phyloP scores from a whole-genome alignment of 2,888 invertebrate genomes.

The Zhuqinia jingwanae region DNA sequence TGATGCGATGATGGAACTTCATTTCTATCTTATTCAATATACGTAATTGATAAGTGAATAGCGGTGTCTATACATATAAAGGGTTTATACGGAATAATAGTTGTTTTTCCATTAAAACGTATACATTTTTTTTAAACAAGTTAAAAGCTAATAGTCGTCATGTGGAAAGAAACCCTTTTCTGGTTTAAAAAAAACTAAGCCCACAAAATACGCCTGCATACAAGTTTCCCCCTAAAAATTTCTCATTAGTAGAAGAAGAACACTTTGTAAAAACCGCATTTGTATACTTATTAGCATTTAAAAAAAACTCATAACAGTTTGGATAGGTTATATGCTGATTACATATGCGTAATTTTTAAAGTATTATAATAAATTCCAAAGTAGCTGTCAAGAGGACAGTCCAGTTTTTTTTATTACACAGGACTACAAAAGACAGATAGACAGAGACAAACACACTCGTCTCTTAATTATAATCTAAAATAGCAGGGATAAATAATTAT shows the following conservation, averaged over 20 bases:
- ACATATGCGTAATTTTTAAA: neutral
- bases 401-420: slow-evolving; percentile 30
- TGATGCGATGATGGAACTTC: neutral
- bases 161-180: neutral
- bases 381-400: slow-evolving; percentile 29
- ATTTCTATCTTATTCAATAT: neutral
- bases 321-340: neutral
- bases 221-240: neutral
- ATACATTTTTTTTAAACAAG: slow-evolving; percentile 2
- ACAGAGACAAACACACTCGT: neutral
- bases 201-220: slow-evolving; percentile 22
- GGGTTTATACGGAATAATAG: too few species aligned
- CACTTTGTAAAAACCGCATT: neutral
- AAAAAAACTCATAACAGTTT: neutral
- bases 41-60: neutral
- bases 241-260: neutral
- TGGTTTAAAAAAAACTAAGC: neutral
- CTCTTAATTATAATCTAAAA: neutral
- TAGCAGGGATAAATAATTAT: neutral
- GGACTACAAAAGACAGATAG: slow-evolving; percentile 34
- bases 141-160: neutral
- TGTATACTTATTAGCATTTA: neutral
- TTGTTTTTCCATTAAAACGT: too few species aligned
- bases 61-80: too few species aligned
- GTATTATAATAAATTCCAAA: neutral